These are phyloP conservation scores for Sebastes kiyomatsui DNA, from an alignment of 2,797 vertebrate species.

Conservation along the genomic window DNA sequence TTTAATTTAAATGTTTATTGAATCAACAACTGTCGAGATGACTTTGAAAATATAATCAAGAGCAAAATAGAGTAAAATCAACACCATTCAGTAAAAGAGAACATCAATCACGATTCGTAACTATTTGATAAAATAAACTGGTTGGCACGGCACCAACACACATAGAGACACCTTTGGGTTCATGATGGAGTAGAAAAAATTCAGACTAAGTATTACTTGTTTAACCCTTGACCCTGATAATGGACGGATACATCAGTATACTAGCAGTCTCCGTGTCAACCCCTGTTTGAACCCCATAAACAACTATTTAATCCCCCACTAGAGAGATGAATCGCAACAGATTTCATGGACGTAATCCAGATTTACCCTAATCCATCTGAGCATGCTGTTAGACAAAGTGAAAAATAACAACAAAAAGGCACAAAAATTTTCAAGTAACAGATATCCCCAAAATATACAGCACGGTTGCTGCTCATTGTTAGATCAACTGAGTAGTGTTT, in stretches of 20 bases:
- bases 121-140: conserved; percentile 9
- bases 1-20: conserved; percentile 60
- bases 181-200: not conserved
- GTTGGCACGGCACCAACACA: conserved; percentile 61
- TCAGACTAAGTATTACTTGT: not conserved
- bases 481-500: not conserved
- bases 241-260: conserved; percentile 10
- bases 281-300: conserved; percentile 18
- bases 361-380: conserved; percentile 52
- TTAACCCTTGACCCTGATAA: conserved; percentile 23
- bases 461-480: not conserved
- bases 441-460: conserved; percentile 10
- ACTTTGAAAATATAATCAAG: conserved; percentile 1
- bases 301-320: conserved; percentile 48
- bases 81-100: not conserved
- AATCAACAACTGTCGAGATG: conserved; percentile 15
- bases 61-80: conserved; percentile 21
- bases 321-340: conserved; percentile 43
- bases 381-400: conserved; percentile 18
- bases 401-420: conserved; percentile 13
- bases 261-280: conserved; percentile 27
- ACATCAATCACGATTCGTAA: conserved; percentile 3
- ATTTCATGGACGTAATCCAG: conserved; percentile 65
- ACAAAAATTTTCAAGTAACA: conserved; percentile 49
- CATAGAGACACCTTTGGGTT: conserved; percentile 4